Evolutionary conservation across 2,797 vertebrate genomes (phyloP), one percentile per base, ranked within the genome.

Genomic region (Sparidentex hasta): DNA sequence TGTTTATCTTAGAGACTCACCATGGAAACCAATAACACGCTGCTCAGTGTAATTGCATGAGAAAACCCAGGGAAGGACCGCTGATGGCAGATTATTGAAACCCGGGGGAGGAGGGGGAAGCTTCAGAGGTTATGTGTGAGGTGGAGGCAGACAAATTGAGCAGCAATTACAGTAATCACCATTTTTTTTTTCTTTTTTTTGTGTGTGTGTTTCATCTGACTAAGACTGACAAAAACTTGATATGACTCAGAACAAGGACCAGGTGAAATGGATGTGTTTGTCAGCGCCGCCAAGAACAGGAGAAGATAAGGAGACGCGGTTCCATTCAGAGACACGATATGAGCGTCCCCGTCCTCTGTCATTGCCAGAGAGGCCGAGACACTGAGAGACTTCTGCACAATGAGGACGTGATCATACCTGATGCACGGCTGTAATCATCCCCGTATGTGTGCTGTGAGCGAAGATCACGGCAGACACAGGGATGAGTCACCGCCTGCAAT

Each of bases 161-260:
- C 76, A 25, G 89, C 89, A 92, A 94, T 95, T 94, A 93, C 82
- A 69, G 84, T 87, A 90, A 94, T 95, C 85, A 94, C 88, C 87
- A 89, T 92, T 88, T 88, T 88, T 91, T 88, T 85, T 2, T 88
- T 86, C 88, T 93, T 88, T 88, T 88, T 91, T 88, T 85, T 33
- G 33, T 7, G 69, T 84, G 86, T 88, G 69, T 83, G 86, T 88
- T 90, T 89, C 74, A 85, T 91, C 84, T 71, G 81, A 80, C 65
- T 62, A 74, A 12, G 68, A 84, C 90, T 80, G 91, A 91, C 88
- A 87, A 90, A 92, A 86, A 54, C 58, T 73, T 66, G 74, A 52
- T 66, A 78, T 87, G 85, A 76, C 50, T n/a, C 50, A 55, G 54
- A 50, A 50, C 33, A 18, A 25, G 41, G 71, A 81, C 65, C 80